Conservation (phyloP, 1,140 invertebrate species). For the Drosophila carrolli region DNA sequence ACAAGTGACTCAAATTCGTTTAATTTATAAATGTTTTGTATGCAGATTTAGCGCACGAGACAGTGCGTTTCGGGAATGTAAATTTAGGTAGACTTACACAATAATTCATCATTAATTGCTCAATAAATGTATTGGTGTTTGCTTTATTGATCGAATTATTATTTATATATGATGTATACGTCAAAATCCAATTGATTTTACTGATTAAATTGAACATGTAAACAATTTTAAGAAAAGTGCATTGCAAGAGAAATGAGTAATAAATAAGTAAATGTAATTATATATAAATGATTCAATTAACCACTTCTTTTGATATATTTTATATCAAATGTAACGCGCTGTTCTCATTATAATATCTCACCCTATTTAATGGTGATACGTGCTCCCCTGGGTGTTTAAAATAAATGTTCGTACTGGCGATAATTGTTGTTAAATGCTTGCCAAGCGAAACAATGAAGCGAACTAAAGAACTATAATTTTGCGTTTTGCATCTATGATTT, state of each 20-base stretch:
- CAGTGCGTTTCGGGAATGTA: conserved; percentile 5
- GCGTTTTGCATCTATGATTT: conserved; percentile 19
- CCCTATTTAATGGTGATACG: conserved; percentile 2
- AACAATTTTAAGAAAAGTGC: background rate
- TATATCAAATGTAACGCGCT: background rate
- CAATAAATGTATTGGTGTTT: too few relatives aligned
- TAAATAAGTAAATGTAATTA: too few relatives aligned
- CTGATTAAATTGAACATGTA: background rate
- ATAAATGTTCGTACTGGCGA: background rate
- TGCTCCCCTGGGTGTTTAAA: background rate
- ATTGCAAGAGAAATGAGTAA: too few relatives aligned
- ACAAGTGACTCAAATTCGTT: conserved; percentile 16
- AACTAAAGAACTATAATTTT: conserved; percentile 6
- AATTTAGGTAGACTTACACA: too few relatives aligned
- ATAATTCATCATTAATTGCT: too few relatives aligned
- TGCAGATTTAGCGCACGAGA: background rate
- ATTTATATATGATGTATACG: too few relatives aligned
- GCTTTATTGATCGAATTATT: too few relatives aligned
- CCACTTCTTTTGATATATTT: background rate
- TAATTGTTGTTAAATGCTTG: conserved; percentile 13
- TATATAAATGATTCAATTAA: background rate
- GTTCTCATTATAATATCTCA: conserved; percentile 1
- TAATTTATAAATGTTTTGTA: conserved; percentile 5
- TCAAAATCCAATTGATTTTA: too few relatives aligned
- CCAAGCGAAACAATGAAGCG: conserved; percentile 12